A percentile compares a stretch with the other conserved stretches of the same genome.
Evolutionary conservation across 1,140 invertebrate species (phyloP).

Genomic region (Bombus pascuorum): DNA sequence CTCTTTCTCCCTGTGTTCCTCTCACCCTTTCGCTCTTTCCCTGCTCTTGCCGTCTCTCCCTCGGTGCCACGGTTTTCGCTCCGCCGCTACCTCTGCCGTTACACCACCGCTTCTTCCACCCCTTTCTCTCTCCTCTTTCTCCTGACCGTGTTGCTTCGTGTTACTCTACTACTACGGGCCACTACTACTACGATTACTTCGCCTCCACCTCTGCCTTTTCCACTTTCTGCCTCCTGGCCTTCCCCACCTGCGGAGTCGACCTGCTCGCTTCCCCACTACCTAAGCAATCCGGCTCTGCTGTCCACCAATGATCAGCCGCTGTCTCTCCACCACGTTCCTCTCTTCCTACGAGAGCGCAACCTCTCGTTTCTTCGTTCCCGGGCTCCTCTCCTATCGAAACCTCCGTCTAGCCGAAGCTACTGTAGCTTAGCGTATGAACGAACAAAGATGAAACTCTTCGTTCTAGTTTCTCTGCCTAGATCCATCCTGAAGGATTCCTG

Average conservation of each 20-base stretch:
- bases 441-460: not conserved
- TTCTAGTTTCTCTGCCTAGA: not conserved
- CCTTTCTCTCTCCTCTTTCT: constrained; percentile 62
- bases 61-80: constrained; percentile 31
- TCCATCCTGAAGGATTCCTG: not conserved
- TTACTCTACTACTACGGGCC: constrained; percentile 46
- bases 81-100: constrained; percentile 50
- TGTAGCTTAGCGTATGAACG: not conserved
- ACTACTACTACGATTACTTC: constrained; percentile 52
- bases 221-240: constrained; percentile 65
- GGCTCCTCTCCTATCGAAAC: constrained; percentile 55
- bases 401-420: constrained; percentile 12
- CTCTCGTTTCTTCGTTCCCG: constrained; percentile 61
- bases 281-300: constrained; percentile 64
- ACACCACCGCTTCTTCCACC: constrained; percentile 70
- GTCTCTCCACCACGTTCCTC: constrained; percentile 71
- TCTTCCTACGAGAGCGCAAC: constrained; percentile 60
- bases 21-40: constrained; percentile 47
- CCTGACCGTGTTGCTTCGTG: constrained; percentile 62
- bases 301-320: constrained; percentile 81
- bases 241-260: constrained; percentile 62
- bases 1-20: constrained; percentile 40
- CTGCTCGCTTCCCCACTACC: constrained; percentile 63
- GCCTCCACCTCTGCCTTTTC: constrained; percentile 63
- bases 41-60: constrained; percentile 5